phyloP scores from a whole-genome alignment of 2,888 invertebrate genomes.

The Tipula confusa region DNA sequence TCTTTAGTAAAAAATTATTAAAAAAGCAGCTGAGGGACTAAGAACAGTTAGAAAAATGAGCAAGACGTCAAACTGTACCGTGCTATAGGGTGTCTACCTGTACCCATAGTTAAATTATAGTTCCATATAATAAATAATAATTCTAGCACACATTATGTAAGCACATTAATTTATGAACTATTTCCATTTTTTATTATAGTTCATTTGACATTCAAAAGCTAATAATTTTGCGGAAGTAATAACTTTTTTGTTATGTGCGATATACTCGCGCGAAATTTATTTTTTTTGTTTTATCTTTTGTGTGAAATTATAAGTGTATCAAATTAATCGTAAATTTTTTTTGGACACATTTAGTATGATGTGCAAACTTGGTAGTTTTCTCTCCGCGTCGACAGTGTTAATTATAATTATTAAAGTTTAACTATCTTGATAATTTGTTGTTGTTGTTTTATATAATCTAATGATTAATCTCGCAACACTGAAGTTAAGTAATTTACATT shows the following conservation, averaged over 20 bases:
- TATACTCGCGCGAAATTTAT: not conserved
- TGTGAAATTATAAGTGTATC: slow-evolving; percentile 9
- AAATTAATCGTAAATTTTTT: not conserved
- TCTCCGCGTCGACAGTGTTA: not conserved
- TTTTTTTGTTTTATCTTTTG: not conserved
- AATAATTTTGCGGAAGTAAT: not conserved
- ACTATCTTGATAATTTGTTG: not conserved
- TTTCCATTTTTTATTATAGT: not conserved
- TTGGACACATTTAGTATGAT: not conserved
- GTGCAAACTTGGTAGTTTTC: not conserved
- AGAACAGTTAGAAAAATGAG: too few relatives aligned
- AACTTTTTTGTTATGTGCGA: not conserved
- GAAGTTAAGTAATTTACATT: not conserved
- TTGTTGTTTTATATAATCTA: not conserved
- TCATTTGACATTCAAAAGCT: not conserved
- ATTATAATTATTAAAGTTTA: not conserved
- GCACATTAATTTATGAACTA: not conserved
- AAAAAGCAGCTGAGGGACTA: too few relatives aligned
- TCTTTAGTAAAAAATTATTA: too few relatives aligned
- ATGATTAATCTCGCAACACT: not conserved
- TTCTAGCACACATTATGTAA: not conserved
- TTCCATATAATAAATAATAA: not conserved
- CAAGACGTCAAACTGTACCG: too few relatives aligned
- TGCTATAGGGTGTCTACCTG: too few relatives aligned
- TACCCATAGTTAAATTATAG: not conserved